Evolutionary conservation across 2,797 vertebrate genomes (phyloP), one percentile per base, ranked within the genome.

Genomic region (Cyclopterus lumpus): DNA sequence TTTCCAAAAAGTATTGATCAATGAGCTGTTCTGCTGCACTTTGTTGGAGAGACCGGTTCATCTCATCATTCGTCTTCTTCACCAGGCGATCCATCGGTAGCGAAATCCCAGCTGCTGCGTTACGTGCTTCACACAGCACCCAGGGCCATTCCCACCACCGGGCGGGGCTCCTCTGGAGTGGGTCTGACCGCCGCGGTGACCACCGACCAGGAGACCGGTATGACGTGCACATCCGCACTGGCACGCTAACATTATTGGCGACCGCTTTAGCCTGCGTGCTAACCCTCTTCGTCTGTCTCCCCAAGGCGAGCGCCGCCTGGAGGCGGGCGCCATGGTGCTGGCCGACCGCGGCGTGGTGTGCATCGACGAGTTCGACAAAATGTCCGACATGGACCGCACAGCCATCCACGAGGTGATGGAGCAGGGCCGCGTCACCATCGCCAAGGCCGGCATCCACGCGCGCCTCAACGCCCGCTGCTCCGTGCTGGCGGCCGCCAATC

Each of bases 381-480:
- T 99, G 98, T 97, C 98, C 0, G 98, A 99, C 87, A 96, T 98
- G 65, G 98, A 99, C 89, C 98, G 98, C 64, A 99, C 98, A 0
- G 98, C 98, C 80, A 99, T 99, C 93, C 98, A 99, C 0, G 98
- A 99, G 87, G 98, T 99, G 89, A 99, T 99, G 98, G 98, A 99
- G 88, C 98, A 99, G 91, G 98, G 98, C 0, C 95, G 97, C 0
- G 97, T 99, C 88, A 99, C 98, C 80, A 99, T 99, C 0, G 96
- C 98, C 81, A 99, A 99, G 88, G 98, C 98, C 0, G 98, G 98
- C 65, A 99, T 99, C 93, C 98, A 99, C 1, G 98, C 98, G 44
- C 95, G 97, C 7, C 95, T 99, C 80, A 99, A 99, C n/a, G 97
- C 98, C 38, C 97, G 97, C 89, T 99, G 98, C 93, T 99, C 97